Conservation (phyloP, 2,888 invertebrate species). For the Phengaris arion region DNA sequence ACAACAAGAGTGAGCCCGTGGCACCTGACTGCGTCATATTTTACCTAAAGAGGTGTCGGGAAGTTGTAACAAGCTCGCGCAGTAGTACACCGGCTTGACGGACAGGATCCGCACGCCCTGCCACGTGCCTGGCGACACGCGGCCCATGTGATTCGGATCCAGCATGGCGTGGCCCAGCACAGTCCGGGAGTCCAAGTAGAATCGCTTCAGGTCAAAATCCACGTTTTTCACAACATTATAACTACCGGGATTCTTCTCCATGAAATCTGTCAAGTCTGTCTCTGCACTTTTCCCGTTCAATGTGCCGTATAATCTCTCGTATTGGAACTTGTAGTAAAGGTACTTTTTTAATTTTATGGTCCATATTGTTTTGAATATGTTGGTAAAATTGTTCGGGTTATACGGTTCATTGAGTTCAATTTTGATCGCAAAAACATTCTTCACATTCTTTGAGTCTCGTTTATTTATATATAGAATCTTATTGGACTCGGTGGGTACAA, state of each 20-base stretch:
- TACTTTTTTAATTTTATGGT: slow-evolving; percentile 57
- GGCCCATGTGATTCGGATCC: slow-evolving; percentile 51
- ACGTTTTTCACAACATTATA: slow-evolving; percentile 38
- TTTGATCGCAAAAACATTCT: slow-evolving; percentile 57
- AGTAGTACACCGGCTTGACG: slow-evolving; percentile 49
- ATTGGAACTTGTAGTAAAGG: slow-evolving; percentile 57
- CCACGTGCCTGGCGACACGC: slow-evolving; percentile 58
- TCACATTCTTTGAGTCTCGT: slow-evolving; percentile 45
- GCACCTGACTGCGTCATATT: too few species aligned
- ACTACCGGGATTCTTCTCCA: not conserved
- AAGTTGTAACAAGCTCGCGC: slow-evolving; percentile 46
- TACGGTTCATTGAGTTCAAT: slow-evolving; percentile 45
- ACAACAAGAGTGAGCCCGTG: slow-evolving; percentile 38
- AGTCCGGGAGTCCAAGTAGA: slow-evolving; percentile 56
- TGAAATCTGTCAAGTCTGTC: slow-evolving; percentile 41
- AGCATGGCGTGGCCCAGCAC: slow-evolving; percentile 57
- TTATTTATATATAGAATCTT: slow-evolving; percentile 56
- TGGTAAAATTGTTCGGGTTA: slow-evolving; percentile 41
- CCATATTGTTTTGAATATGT: slow-evolving; percentile 42
- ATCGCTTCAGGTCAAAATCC: slow-evolving; percentile 52
- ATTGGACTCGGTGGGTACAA: slow-evolving; percentile 54
- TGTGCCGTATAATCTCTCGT: slow-evolving; percentile 46
- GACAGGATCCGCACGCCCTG: slow-evolving; percentile 45
- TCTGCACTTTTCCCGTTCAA: slow-evolving; percentile 43
- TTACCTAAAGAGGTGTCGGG: slow-evolving; percentile 52